Evolutionary conservation across 2,888 invertebrate species (phyloP), one percentile per base, ranked within the genome.

Genomic region (Sarcophaga carnaria): DNA sequence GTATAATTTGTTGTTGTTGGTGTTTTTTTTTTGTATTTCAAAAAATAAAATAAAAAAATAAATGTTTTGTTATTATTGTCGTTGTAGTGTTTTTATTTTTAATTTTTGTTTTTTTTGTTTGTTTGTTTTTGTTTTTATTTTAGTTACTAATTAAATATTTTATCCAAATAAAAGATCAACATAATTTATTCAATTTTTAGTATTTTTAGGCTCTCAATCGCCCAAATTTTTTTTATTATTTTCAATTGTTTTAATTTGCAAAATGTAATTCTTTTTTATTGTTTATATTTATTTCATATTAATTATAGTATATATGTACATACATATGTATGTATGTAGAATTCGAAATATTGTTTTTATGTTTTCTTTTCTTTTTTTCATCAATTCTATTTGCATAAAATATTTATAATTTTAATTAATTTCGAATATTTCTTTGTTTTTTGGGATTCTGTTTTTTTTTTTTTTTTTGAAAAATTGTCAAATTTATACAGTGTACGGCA

Each of bases 71-170:
- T 54, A 54, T 54, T 54, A 54, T 54, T 45, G 45, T 17, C 49
- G 3, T 22, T 62, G 62, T 62, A 25, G n/a, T 11, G 17, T 71
- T 59, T 67, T 17, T 37, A 1, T 37, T 27, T 27, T 27, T 27
- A 27, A 27, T 27, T 27, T 27, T 27, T 27, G 3, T 27, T 27
- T 59, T 66, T 22, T 22, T 22, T 20, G 20, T 20, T 22, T 22
- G 22, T 27, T 27, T 27, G 3, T 27, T 27, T 59, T 66, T 59
- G 70, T 37, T 78, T 71, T 76, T 27, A 25, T 20, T 62, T 12
- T 72, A 78, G 77, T 78, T 83, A 86, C 83, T 86, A 86, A 83
- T 86, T 83, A 86, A 86, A 86, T 86, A 80, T 80, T 80, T 86
- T 86, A 86, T 86, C 83, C 74, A 86, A 86, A 86, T 80, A 86